Base-by-base conservation (phyloP, 2,888 invertebrate species). In the Strigamia crassipes region DNA sequence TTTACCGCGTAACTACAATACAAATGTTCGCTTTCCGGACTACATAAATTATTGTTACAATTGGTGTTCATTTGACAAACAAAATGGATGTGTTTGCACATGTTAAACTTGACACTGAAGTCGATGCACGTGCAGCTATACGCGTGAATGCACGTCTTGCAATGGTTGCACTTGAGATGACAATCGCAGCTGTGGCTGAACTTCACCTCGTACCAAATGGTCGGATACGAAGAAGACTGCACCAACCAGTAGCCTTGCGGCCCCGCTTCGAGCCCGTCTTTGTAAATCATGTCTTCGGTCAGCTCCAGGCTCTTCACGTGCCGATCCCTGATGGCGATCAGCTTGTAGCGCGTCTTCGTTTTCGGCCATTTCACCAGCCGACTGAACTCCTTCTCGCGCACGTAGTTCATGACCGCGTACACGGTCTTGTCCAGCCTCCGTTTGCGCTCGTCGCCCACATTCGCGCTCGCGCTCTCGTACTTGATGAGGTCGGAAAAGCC, bases 21-120 rank as follows among this genome's bases (percentile, higher is more conserved):
- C 56, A 56, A 56, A 56, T 56, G 56, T 56, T 56, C 56, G 21
- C 18, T 56, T 9, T 18, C 56, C n/a, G 56, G 56, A n/a, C n/a
- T 18, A 18, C 9, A 56, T 9, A 56, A 15, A 18, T 56, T 46
- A 46, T 46, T 56, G 18, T 56, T 56, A 56, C 56, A 56, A 18
- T 21, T 21, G 10, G 5, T n/a, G 56, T 18, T 56, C 56, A 56
- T 56, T 21, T 56, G 56, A 18, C 79, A 38, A 34, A 79, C 79
- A n/a, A 41, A 42, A 21, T 79, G 79, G 4, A 79, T 79, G 79
- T 79, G 79, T 42, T 79, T 79, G 12, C 79, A 79, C 79, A 79
- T 79, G 42, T 79, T 79, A 15, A 41, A 41, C 79, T 79, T 79
- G 42, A 79, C 41, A 12, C 23, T 23, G 21, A 41, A 38, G 21